These are phyloP conservation scores for Hemibagrus wyckioides DNA, from an alignment of 2,113 vertebrate species.

Conservation along the genomic window DNA sequence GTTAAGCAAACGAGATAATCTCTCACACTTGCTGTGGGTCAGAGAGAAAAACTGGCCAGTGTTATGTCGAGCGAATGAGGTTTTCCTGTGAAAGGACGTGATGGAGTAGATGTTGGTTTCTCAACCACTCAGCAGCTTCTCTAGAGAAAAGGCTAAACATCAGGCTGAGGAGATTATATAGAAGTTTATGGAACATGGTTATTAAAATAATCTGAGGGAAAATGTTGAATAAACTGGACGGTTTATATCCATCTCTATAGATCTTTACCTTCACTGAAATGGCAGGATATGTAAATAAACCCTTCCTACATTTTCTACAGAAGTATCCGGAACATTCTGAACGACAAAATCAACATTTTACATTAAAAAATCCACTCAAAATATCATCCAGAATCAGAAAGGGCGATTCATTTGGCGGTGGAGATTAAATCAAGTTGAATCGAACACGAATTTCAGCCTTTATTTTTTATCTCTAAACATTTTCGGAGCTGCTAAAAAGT, in stretches of 20 bases:
- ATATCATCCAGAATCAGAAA: not conserved
- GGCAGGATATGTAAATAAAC: not conserved
- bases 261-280: not conserved
- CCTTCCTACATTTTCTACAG: not conserved
- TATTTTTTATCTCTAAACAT: slow-evolving; percentile 1
- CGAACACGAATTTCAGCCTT: not conserved
- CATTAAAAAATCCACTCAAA: not conserved
- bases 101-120: not conserved
- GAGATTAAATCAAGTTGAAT: not conserved
- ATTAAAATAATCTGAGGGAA: not conserved
- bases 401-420: not conserved
- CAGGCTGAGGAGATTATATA: not conserved
- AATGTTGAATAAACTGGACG: not conserved
- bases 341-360: not conserved
- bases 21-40: not conserved
- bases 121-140: not conserved
- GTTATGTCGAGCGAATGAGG: not conserved
- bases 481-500: not conserved
- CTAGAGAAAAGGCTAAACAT: not conserved
- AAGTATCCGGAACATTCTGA: not conserved
- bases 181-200: not conserved
- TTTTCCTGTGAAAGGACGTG: not conserved
- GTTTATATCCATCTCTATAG: not conserved
- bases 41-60: not conserved
- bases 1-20: not conserved